Conservation (phyloP, 1,140 invertebrate genomes). For the Anoplophora glabripennis region DNA sequence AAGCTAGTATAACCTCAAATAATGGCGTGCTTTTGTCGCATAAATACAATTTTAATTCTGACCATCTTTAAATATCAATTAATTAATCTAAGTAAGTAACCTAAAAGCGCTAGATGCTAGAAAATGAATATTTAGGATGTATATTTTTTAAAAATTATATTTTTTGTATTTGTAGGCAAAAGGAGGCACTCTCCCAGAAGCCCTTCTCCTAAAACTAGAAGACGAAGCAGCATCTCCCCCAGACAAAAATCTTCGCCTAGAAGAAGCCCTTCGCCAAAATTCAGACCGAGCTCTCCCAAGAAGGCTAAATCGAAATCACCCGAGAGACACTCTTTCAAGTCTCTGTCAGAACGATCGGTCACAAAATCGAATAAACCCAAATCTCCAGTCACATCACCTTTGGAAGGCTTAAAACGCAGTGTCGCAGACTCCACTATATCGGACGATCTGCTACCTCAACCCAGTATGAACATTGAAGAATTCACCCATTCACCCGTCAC, state of each 20-base stretch:
- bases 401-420: conserved; percentile 46
- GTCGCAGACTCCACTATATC: conserved; percentile 54
- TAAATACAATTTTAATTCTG: too few species aligned
- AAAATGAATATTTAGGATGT: too few species aligned
- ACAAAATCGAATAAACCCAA: background rate
- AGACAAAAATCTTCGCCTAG: conserved; percentile 17
- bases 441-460: conserved; percentile 47
- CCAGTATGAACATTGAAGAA: conserved; percentile 16
- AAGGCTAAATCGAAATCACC: background rate
- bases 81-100: too few species aligned
- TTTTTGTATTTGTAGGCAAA: conserved; percentile 1
- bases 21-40: too few species aligned
- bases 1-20: too few species aligned
- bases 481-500: conserved; percentile 5
- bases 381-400: conserved; percentile 30
- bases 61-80: too few species aligned
- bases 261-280: conserved; percentile 20
- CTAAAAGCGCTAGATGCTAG: too few species aligned
- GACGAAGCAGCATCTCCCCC: conserved; percentile 9
- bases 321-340: background rate
- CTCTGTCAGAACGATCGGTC: too few species aligned
- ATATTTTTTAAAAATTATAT: background rate
- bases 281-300: conserved; percentile 10
- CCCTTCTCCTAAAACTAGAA: conserved; percentile 20
- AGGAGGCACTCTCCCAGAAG: conserved; percentile 16